Evolutionary conservation across 2,113 vertebrate genomes (phyloP).

Genomic region (Cynocephalus volans): DNA sequence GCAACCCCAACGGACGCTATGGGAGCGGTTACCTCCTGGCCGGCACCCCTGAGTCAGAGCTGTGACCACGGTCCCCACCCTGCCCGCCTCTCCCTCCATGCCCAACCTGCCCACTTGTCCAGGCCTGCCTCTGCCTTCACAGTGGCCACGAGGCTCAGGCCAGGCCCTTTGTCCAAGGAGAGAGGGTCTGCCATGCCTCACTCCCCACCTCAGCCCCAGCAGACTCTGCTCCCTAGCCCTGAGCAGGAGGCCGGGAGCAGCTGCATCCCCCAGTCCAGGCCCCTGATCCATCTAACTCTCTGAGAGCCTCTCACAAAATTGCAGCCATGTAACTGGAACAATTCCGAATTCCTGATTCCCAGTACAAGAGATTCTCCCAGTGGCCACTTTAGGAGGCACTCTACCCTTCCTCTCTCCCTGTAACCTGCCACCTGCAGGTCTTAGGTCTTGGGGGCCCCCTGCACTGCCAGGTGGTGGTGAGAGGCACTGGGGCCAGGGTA

Average conservation of each 20-base stretch:
- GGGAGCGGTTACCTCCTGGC: conserved; percentile 96
- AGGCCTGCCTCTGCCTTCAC: conserved; percentile 23
- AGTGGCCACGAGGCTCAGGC: not conserved
- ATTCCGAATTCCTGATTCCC: not conserved
- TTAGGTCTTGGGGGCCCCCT: not conserved
- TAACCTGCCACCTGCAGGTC: conserved; percentile 2
- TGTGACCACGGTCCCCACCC: conserved; percentile 89
- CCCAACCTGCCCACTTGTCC: conserved; percentile 8
- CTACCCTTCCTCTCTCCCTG: not conserved
- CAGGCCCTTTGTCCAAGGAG: conserved; percentile 40
- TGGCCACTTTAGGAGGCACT: not conserved
- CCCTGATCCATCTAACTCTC: not conserved
- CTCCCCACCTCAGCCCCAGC: not conserved
- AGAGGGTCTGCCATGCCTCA: not conserved
- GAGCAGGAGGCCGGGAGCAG: not conserved
- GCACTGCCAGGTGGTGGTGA: not conserved
- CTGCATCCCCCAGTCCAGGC: not conserved
- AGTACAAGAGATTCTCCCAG: not conserved
- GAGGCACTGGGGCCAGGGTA: not conserved
- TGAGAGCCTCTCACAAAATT: conserved; percentile 17
- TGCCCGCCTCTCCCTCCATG: not conserved
- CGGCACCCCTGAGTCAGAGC: conserved; percentile 96
- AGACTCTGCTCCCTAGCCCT: not conserved
- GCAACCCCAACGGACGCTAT: conserved; percentile 94
- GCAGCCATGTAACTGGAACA: not conserved